A percentile compares a stretch with the other conserved stretches of the same genome.
These are phyloP conservation scores for Nemurella pictetii DNA, from an alignment of 2,888 invertebrate species.

Conservation along the genomic window DNA sequence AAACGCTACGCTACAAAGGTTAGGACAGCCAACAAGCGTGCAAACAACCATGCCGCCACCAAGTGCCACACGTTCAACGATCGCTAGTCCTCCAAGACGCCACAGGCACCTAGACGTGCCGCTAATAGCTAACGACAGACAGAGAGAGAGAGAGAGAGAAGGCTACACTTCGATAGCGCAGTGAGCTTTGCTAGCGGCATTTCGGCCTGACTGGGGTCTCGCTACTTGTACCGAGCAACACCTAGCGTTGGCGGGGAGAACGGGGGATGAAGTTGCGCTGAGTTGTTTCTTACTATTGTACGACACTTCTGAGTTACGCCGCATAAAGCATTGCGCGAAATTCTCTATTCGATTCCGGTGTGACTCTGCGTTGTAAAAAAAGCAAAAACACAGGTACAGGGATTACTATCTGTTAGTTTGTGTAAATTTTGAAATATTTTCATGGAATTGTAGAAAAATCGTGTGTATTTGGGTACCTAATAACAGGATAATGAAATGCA, in stretches of 20 bases:
- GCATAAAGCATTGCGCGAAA: background rate
- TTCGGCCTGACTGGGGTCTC: too few species aligned
- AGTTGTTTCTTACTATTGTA: background rate
- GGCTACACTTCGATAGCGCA: background rate
- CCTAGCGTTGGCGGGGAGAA: background rate
- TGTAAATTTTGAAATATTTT: too few species aligned
- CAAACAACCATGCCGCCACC: background rate
- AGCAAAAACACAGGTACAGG: too few species aligned
- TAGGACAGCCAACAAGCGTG: background rate
- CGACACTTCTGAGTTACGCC: background rate
- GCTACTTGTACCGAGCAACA: too few species aligned
- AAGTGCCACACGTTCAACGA: background rate
- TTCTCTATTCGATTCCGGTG: background rate
- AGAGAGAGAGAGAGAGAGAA: background rate
- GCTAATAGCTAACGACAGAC: background rate
- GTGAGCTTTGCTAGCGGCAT: background rate
- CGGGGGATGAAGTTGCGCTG: background rate
- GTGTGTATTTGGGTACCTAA: too few species aligned
- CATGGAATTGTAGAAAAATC: too few species aligned
- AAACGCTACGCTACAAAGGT: background rate
- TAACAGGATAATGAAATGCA: too few species aligned
- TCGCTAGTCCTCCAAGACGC: background rate
- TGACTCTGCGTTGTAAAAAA: background rate
- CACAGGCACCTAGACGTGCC: background rate
- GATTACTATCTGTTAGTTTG: too few species aligned